A percentile compares a stretch with the other conserved stretches of the same genome.
Evolutionary conservation across 2,113 vertebrate species (phyloP).

Genomic region (Zeus faber): DNA sequence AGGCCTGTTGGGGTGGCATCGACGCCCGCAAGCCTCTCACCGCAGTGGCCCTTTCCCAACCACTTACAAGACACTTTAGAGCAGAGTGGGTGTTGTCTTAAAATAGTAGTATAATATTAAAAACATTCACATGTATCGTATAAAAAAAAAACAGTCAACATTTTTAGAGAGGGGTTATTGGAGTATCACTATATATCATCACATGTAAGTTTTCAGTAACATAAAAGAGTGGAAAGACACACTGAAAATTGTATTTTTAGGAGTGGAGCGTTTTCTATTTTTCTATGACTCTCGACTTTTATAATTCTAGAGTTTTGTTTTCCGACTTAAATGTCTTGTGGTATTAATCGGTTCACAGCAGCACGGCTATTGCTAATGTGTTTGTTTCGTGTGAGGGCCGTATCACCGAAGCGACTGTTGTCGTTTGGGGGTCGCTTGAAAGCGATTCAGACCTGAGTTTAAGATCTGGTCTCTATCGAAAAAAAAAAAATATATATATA

Average conservation of each 20-base stretch:
- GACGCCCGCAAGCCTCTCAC: slow-evolving; percentile 43
- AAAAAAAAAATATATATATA: too few species aligned
- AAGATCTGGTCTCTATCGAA: too few species aligned
- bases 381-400: slow-evolving; percentile 4
- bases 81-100: too few species aligned
- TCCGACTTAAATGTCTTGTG: not conserved
- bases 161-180: too few species aligned
- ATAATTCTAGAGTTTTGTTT: slow-evolving; percentile 1
- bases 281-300: too few species aligned
- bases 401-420: slow-evolving; percentile 6
- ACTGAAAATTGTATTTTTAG: not conserved
- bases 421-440: not conserved
- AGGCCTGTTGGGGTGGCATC: slow-evolving; percentile 26
- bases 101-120: too few species aligned
- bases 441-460: too few species aligned
- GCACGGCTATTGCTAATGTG: not conserved
- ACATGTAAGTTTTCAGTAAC: too few species aligned
- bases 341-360: slow-evolving; percentile 15
- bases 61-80: too few species aligned
- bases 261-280: slow-evolving; percentile 16
- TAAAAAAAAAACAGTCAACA: too few species aligned
- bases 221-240: too few species aligned
- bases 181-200: not conserved
- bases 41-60: slow-evolving; percentile 34
- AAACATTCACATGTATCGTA: too few species aligned